A percentile compares a stretch with the other conserved stretches of the same genome.
These are phyloP conservation scores for Parazoanthus atlanticus DNA, from an alignment of 92 coral and sea anemone genomes.

Conservation along the genomic window DNA sequence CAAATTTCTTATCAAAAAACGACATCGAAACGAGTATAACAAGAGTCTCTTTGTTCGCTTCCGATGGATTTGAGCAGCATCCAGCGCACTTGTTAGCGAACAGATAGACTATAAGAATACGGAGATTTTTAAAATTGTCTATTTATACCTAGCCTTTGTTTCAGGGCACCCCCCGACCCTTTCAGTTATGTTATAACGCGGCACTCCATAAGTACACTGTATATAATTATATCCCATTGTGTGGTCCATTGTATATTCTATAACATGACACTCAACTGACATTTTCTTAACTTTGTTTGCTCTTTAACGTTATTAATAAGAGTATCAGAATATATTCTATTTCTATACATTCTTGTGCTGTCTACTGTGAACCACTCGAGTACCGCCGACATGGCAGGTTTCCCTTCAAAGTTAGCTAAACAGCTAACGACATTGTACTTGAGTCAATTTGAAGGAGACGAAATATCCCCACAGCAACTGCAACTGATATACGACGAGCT, in stretches of 20 bases:
- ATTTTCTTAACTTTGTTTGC: constrained; percentile 13
- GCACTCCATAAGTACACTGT: too few species aligned
- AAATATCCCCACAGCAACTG: constrained; percentile 39
- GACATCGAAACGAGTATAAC: too few species aligned
- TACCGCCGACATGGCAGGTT: not conserved
- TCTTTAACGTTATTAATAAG: not conserved
- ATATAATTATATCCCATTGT: not conserved
- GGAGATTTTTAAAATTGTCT: too few species aligned
- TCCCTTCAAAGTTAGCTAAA: not conserved
- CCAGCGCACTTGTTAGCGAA: too few species aligned
- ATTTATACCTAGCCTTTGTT: too few species aligned
- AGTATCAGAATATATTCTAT: not conserved
- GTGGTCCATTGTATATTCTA: not conserved
- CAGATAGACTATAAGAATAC: too few species aligned
- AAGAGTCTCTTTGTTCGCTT: too few species aligned
- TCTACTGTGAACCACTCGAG: not conserved
- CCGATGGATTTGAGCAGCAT: too few species aligned
- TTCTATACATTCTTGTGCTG: not conserved
- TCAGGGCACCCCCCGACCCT: too few species aligned
- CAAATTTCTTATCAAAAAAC: too few species aligned
- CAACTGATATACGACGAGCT: constrained; percentile 53
- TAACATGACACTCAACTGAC: too few species aligned
- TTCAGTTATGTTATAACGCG: too few species aligned
- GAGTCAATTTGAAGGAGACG: constrained; percentile 20
- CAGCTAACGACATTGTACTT: constrained; percentile 9